A percentile compares a stretch with the other conserved stretches of the same genome.
phyloP scores from a whole-genome alignment of 2,888 invertebrate species.

The Ennomos fuscantarius region DNA sequence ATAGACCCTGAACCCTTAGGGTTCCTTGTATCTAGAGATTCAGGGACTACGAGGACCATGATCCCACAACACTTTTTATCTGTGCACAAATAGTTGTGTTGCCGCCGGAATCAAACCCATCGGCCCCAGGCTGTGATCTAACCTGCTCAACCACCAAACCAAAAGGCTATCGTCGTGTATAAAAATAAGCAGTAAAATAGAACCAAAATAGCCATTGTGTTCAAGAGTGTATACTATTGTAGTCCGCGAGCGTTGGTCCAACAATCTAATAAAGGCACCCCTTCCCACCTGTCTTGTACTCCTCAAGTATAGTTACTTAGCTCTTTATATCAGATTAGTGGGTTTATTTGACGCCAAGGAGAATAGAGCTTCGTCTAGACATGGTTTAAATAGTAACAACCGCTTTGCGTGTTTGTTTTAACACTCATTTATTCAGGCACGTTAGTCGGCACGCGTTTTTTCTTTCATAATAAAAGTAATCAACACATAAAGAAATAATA shows the following conservation, averaged over 20 bases:
- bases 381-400: conserved; percentile 30
- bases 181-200: no score
- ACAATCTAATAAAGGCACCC: conserved; percentile 44
- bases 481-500: no score
- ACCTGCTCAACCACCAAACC: no score
- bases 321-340: conserved; percentile 45
- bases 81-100: no score
- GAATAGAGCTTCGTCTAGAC: conserved; percentile 45
- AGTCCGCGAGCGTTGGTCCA: conserved; percentile 34
- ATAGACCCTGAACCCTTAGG: no score
- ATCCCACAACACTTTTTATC: no score
- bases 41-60: no score
- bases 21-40: no score
- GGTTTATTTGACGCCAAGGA: conserved; percentile 41
- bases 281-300: conserved; percentile 34
- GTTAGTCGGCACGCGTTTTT: conserved; percentile 5
- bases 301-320: conserved; percentile 40
- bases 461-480: no score
- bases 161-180: no score
- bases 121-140: no score
- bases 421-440: conserved; percentile 16
- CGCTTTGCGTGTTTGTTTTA: conserved; percentile 17
- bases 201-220: background rate
- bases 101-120: no score
- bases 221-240: conserved; percentile 2